Evolutionary conservation across 2,888 invertebrate genomes (phyloP).

Genomic region (Acanthacorydalis orientalis): DNA sequence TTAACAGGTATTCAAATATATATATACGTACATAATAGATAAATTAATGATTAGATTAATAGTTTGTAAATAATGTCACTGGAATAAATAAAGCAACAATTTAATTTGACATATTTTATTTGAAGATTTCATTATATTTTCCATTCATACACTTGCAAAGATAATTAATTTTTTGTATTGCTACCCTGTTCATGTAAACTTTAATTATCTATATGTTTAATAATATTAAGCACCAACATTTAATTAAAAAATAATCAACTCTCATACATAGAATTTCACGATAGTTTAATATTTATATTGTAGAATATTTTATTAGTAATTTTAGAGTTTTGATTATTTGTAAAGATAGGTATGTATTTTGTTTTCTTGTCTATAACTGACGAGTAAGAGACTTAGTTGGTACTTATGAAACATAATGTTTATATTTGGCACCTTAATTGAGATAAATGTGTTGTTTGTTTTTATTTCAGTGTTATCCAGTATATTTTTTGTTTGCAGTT

Average conservation of each 20-base stretch:
- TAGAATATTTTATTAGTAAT: too few relatives aligned
- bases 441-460: too few relatives aligned
- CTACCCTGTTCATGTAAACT: neutral
- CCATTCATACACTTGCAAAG: too few relatives aligned
- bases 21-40: neutral
- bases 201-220: neutral
- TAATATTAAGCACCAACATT: too few relatives aligned
- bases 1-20: neutral
- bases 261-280: neutral
- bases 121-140: too few relatives aligned
- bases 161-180: neutral
- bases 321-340: too few relatives aligned
- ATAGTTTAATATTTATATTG: neutral
- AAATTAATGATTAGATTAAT: neutral
- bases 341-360: neutral
- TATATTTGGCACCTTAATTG: too few relatives aligned
- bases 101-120: neutral
- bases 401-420: too few relatives aligned
- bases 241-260: neutral
- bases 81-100: neutral
- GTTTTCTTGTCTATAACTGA: neutral
- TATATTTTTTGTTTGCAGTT: too few relatives aligned
- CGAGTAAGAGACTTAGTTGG: too few relatives aligned
- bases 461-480: too few relatives aligned
- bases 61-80: too few relatives aligned